Base-by-base conservation (phyloP, 1,140 invertebrate genomes). In the Monomorium pharaonis region DNA sequence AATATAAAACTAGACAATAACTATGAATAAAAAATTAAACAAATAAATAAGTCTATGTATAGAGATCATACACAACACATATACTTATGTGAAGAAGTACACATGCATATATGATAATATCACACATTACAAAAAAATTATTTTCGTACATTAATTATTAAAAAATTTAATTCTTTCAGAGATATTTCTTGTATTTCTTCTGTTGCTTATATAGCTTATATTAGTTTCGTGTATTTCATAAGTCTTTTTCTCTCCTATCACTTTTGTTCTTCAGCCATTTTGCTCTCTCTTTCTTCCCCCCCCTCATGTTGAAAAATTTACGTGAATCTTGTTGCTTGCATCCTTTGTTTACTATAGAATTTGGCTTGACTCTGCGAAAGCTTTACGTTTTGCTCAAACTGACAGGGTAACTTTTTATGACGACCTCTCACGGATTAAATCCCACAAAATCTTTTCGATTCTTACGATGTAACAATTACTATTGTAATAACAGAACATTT, bases 321-420 rank as follows among this genome's bases (percentile, higher is more conserved):
- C 75, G 37, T 44, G 37, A 42, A 44, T 77, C 75, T 77, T 63
- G 56, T 44, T 75, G 74, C 37, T 12, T 27, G 24, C 37, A 63
- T 77, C 56, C 44, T 77, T 77, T 30, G 37, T 77, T 77, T 77
- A 60, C 42, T 62, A 24, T 62, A 77, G 58, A 77, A 77, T 24
- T 77, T 77, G 37, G 42, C 56, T 10, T 27, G 56, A 77, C 18
- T 44, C 42, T 63, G 56, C 24, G 42, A 18, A 77, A 63, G 42
- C 75, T 47, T 77, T 63, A 77, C 37, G 33, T 77, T 62, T 63
- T 63, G 56, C 42, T 63, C 37, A 47, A 24, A 30, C 42, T 42
- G 27, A 74, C 70, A 49, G 30, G 27, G 30, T 37, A 54, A 62
- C 56, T 77, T 77, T 77, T 77, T 77, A 47, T 21, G 75, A 63